Evolutionary conservation across 2,113 vertebrate genomes (phyloP).

Genomic region (Ciconia maguari): DNA sequence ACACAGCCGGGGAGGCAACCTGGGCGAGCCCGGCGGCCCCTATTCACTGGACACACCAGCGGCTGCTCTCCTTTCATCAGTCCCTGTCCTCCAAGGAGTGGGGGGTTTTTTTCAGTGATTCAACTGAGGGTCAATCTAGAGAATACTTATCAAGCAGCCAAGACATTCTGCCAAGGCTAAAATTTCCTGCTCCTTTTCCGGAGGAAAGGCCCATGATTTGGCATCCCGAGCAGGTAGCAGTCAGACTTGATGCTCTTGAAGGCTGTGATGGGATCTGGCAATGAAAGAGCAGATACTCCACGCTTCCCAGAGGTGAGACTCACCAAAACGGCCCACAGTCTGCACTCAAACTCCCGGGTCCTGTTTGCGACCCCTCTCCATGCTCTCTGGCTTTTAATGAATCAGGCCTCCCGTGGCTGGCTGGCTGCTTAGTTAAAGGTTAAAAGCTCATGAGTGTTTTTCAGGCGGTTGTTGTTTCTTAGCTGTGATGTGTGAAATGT

Average conservation of each 20-base stretch:
- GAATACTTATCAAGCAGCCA: background rate
- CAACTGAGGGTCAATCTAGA: background rate
- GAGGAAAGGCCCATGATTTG: background rate
- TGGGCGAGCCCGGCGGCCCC: background rate
- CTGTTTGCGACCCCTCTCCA: background rate
- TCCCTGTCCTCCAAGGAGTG: background rate
- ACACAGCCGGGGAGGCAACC: background rate
- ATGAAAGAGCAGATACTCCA: background rate
- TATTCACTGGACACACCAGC: background rate
- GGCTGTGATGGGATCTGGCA: background rate
- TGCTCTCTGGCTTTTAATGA: slow-evolving; percentile 66
- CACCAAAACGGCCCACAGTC: background rate
- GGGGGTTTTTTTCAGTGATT: background rate
- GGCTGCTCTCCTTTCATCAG: background rate
- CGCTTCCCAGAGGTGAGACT: background rate
- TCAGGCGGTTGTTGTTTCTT: slow-evolving; percentile 31
- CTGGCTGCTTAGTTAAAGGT: background rate
- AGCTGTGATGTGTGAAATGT: slow-evolving; percentile 72
- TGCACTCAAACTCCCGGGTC: background rate
- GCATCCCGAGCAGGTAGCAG: background rate
- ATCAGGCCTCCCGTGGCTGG: slow-evolving; percentile 41
- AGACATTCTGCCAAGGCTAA: background rate
- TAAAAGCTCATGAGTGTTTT: background rate
- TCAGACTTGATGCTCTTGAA: background rate
- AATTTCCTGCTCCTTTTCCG: background rate